Conservation (phyloP, 2,113 vertebrate genomes). For the Dasypus novemcinctus region DNA sequence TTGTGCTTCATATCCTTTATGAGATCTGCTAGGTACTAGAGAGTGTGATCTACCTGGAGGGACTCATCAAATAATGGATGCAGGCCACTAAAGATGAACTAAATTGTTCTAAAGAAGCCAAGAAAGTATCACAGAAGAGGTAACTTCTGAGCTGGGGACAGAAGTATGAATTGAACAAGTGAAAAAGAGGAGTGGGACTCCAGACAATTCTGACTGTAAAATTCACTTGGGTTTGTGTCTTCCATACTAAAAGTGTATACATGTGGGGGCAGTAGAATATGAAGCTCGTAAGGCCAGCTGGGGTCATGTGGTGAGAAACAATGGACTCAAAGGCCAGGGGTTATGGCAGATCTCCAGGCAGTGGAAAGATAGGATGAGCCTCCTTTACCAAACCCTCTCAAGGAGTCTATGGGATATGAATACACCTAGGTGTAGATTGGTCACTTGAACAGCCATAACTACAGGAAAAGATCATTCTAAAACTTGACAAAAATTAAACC, state of each 20-base stretch:
- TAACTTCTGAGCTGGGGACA: not conserved
- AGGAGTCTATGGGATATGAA: not conserved
- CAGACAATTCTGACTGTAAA: not conserved
- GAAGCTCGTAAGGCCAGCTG: not conserved
- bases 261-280: not conserved
- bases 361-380: not conserved
- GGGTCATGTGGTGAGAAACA: not conserved
- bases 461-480: conserved; percentile 25
- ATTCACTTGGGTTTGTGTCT: not conserved
- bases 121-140: not conserved
- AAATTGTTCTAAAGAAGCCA: not conserved
- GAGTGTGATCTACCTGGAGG: not conserved
- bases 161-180: not conserved
- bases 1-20: conserved; percentile 2
- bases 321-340: not conserved
- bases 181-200: not conserved
- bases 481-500: conserved; percentile 41
- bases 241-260: not conserved
- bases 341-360: conserved; percentile 6
- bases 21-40: not conserved
- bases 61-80: not conserved
- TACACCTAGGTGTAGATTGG: not conserved
- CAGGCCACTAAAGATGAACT: not conserved
- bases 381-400: not conserved
- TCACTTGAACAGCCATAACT: not conserved